These are phyloP conservation scores for Origma solitaria DNA, from an alignment of 2,113 vertebrate species.

Conservation along the genomic window DNA sequence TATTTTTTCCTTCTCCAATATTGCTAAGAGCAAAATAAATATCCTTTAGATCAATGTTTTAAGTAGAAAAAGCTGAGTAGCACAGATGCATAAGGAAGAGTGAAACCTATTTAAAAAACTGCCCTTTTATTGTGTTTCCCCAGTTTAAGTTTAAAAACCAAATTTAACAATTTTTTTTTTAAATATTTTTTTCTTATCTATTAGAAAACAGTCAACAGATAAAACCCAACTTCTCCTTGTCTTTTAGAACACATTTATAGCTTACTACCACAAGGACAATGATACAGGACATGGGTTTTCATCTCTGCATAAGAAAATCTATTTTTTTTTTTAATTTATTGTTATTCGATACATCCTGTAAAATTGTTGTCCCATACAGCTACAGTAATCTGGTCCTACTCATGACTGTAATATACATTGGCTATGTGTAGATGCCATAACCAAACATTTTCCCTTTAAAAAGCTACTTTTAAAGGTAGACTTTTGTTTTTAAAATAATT, in stretches of 20 bases:
- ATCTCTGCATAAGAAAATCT: not conserved
- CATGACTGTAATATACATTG: not conserved
- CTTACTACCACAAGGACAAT: not conserved
- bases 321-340: not conserved
- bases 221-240: not conserved
- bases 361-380: not conserved
- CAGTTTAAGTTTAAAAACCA: not conserved
- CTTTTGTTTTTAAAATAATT: not conserved
- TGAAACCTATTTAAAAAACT: accelerated
- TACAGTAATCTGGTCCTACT: not conserved
- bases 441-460: not conserved
- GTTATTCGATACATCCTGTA: not conserved
- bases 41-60: not conserved
- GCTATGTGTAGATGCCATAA: not conserved
- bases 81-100: not conserved
- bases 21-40: not conserved
- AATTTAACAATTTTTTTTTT: not conserved
- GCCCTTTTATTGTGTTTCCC: not conserved
- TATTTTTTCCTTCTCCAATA: not conserved
- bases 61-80: not conserved
- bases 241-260: not conserved
- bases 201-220: not conserved
- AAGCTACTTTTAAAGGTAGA: not conserved
- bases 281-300: not conserved
- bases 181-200: not conserved